Evolutionary conservation across 2,888 invertebrate species (phyloP).

Genomic region (Synanthedon formicaeformis): DNA sequence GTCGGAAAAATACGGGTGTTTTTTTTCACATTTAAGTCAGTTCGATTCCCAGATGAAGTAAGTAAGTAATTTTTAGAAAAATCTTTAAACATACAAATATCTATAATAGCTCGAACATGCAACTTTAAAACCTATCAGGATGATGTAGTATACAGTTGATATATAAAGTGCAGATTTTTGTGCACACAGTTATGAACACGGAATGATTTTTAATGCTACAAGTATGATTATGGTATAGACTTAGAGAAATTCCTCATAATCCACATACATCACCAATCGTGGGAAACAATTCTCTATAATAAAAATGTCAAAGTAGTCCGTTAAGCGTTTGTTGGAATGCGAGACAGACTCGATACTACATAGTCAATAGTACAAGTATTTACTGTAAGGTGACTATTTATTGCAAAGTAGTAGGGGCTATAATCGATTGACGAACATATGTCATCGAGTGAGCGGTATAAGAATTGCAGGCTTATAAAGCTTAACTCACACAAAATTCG

Average conservation of each 20-base stretch:
- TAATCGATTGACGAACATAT: slow-evolving; percentile 11
- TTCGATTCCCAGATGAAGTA: too few species aligned
- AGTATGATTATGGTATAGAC: neutral
- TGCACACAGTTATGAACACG: too few species aligned
- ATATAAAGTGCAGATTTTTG: too few species aligned
- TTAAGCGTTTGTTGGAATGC: slow-evolving; percentile 30
- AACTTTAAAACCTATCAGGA: too few species aligned
- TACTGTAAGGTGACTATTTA: slow-evolving; percentile 10
- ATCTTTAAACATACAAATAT: too few species aligned
- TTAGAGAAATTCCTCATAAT: neutral
- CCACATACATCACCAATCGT: slow-evolving; percentile 21
- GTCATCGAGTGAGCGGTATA: slow-evolving; percentile 12
- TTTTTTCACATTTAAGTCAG: too few species aligned
- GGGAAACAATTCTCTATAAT: slow-evolving; percentile 52
- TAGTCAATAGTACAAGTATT: neutral
- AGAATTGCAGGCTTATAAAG: slow-evolving; percentile 22
- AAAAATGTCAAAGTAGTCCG: slow-evolving; percentile 48
- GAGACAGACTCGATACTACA: neutral
- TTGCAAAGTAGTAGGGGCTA: slow-evolving; percentile 12
- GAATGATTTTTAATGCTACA: too few species aligned
- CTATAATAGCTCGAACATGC: too few species aligned
- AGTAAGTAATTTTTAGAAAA: too few species aligned
- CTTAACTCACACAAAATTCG: neutral
- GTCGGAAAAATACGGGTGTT: too few species aligned
- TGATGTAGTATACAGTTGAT: too few species aligned